Percentiles rank a stretch among this genome's conserved stretches.
These are phyloP conservation scores for Vulpes vulpes DNA, from an alignment of 2,113 vertebrate species.

Conservation along the genomic window DNA sequence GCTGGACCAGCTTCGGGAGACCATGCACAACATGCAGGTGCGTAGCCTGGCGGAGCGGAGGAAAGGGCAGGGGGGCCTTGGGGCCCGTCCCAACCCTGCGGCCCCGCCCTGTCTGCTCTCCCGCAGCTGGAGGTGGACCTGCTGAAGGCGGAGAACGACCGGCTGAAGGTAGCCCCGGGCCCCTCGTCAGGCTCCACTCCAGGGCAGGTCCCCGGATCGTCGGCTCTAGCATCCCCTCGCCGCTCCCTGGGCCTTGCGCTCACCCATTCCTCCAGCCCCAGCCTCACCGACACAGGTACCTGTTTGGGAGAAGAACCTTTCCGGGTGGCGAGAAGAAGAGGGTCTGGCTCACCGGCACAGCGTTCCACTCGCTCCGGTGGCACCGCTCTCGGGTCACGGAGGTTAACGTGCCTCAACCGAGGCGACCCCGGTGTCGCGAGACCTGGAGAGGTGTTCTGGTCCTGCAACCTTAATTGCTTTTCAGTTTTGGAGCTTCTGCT, in stretches of 20 bases:
- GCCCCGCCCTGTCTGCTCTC: neutral
- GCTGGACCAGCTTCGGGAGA: conserved; percentile 95
- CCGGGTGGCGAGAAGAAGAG: neutral
- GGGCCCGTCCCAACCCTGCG: neutral
- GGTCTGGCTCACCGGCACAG: accelerated
- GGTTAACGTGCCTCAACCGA: too few species aligned
- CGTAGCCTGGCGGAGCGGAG: neutral
- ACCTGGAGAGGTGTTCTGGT: neutral
- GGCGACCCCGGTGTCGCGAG: neutral
- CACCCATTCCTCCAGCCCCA: conserved; percentile 93
- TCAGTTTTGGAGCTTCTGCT: neutral
- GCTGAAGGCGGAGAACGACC: conserved; percentile 96
- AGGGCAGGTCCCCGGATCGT: conserved; percentile 89
- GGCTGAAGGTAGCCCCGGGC: conserved; percentile 94
- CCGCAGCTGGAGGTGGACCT: conserved; percentile 94
- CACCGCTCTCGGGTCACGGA: neutral
- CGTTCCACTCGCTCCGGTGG: neutral
- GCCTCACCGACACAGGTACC: conserved; percentile 91
- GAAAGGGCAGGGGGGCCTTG: neutral
- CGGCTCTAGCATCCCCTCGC: conserved; percentile 90
- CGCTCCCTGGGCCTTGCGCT: conserved; percentile 93
- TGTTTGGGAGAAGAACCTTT: neutral
- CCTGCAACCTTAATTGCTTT: neutral
- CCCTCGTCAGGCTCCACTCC: conserved; percentile 86
- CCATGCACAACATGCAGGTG: conserved; percentile 99